phyloP scores from a whole-genome alignment of 1,140 invertebrate species.

The Achroia grisella region DNA sequence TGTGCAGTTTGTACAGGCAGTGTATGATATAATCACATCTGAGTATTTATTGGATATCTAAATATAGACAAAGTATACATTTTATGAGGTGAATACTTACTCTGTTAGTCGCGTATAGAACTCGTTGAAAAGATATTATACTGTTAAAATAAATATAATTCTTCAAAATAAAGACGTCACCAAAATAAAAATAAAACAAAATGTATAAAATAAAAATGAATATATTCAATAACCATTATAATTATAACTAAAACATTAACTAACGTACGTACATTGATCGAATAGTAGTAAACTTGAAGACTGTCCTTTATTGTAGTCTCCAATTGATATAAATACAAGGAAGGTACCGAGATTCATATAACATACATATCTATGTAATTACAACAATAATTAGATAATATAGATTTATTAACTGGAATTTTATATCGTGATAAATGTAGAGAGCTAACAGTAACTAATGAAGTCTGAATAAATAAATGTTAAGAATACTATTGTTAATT shows the following conservation, averaged over 20 bases:
- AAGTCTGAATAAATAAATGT: conserved; percentile 10
- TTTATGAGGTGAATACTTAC: conserved; percentile 5
- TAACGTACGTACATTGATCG: conserved; percentile 51
- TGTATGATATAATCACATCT: no score
- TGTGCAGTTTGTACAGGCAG: no score
- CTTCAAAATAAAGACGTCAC: conserved; percentile 22
- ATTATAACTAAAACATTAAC: conserved; percentile 58
- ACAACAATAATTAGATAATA: conserved; percentile 36
- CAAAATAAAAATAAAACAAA: conserved; percentile 65
- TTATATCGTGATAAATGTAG: conserved; percentile 27
- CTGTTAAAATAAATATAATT: not conserved
- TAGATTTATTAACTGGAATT: conserved; percentile 23
- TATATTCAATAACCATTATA: conserved; percentile 68
- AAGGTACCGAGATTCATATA: conserved; percentile 66
- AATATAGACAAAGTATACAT: not conserved
- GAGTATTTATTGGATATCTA: no score
- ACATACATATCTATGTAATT: conserved; percentile 35
- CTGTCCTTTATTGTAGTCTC: conserved; percentile 23
- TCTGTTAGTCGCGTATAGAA: conserved; percentile 7
- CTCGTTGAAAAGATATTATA: not conserved
- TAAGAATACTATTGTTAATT: conserved; percentile 4
- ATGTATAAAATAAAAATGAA: conserved; percentile 71
- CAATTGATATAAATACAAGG: conserved; percentile 26
- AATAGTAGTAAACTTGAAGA: conserved; percentile 43
- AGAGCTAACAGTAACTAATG: conserved; percentile 33